A percentile compares a stretch with the other conserved stretches of the same genome.
Conservation (phyloP, 2,888 invertebrate species). For the Capitulum mitella region DNA sequence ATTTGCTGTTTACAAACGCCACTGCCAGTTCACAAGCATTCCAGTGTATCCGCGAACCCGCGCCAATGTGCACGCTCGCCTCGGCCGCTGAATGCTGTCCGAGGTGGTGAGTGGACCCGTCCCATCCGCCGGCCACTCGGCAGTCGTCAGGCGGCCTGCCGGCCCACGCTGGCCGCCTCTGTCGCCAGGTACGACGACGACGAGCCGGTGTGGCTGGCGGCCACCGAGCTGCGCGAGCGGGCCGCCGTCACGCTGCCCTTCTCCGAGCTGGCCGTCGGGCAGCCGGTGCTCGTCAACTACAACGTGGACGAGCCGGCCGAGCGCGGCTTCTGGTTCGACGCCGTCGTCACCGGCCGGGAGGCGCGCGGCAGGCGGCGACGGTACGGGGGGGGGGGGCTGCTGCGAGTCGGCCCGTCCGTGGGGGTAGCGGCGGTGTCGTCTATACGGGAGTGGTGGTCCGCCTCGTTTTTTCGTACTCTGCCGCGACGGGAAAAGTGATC, state of each 20-base stretch:
- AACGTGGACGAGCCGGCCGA: conserved; percentile 60
- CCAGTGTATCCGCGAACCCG: too few relatives aligned
- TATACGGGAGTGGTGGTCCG: too few relatives aligned
- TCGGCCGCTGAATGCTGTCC: too few relatives aligned
- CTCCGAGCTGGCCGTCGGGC: conserved; percentile 52
- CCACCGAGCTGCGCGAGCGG: conserved; percentile 59
- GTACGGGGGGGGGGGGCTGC: not conserved
- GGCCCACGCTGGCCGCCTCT: not conserved
- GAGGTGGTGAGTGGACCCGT: too few relatives aligned
- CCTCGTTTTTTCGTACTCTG: too few relatives aligned
- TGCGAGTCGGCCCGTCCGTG: too few relatives aligned
- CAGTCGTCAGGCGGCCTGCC: not conserved
- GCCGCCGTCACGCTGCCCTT: conserved; percentile 45
- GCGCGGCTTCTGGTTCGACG: conserved; percentile 61
- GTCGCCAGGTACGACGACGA: conserved; percentile 37
- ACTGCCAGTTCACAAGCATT: too few relatives aligned
- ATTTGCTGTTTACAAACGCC: too few relatives aligned
- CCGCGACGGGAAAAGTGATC: too few relatives aligned
- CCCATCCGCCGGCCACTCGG: too few relatives aligned
- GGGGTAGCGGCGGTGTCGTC: too few relatives aligned
- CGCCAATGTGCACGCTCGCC: too few relatives aligned
- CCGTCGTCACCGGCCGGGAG: conserved; percentile 39
- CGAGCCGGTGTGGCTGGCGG: conserved; percentile 40
- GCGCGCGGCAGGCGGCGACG: conserved; percentile 25
- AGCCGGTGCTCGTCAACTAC: conserved; percentile 63